Base-by-base conservation (phyloP, 2,797 vertebrate genomes). In the Lepus townsendii region DNA sequence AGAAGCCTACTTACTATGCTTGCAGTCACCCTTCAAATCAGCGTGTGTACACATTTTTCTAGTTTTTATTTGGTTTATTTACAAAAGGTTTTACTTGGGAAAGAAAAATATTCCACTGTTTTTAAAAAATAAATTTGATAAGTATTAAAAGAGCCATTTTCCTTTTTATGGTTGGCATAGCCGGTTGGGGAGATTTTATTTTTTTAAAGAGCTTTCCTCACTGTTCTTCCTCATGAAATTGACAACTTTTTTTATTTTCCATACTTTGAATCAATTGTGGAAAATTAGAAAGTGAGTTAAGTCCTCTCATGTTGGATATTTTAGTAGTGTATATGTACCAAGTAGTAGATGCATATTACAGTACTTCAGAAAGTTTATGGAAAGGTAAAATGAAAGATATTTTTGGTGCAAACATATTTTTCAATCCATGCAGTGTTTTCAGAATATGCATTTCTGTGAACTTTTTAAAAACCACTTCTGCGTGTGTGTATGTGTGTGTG, bases 281-380 rank as follows among this genome's bases (percentile, higher is more conserved):
- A 72, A 86, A 77, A 54, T 83, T 66, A 73, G 54, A 50, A 75
- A 83, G 5, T 38, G 2, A 38, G 91, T 73, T 69, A 84, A 86
- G 88, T 83, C 50, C 16, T 65, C 20, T 65, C 42, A 80, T 22
- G 93, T 73, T 69, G 42, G 24, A 17, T 94, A 90, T 54, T 82
- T 87, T 71, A 87, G 50, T 32, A 88, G 42, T 83, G 35, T 11
- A 24, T 35, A 26, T 92, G n/a, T 68, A 27, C n/a, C 35, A 35
- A 57, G 16, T 63, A 50, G 76, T 85, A 47, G 54, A 57, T 52
- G 78, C 3, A 54, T 27, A 75, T 13, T 57, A 14, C 13, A 57
- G 54, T 13, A 57, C 54, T 57, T 57, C 54, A 57, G 17, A 57
- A 57, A 57, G 54, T 57, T 57, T 57, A 57, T 57, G 54, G 12